Evolutionary conservation across 2,113 vertebrate genomes (phyloP), one percentile per base, ranked within the genome.

Genomic region (Thinocorus orbignyianus): DNA sequence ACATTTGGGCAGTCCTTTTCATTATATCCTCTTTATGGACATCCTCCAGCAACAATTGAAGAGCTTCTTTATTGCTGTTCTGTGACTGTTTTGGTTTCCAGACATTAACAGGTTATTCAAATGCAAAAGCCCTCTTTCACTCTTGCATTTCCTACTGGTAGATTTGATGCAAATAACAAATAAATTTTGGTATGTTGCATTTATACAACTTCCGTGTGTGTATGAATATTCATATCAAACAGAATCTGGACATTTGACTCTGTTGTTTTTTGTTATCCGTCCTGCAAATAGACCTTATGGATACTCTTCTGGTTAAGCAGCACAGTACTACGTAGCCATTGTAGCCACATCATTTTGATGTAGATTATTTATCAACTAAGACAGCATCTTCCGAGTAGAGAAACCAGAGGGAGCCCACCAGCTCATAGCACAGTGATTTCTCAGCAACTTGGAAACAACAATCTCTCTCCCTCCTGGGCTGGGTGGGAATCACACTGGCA

Each of bases 11-110:
- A 96, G 95, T 94, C 81, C 93, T 97, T 97, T 97, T 91, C 98
- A 97, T 98, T 97, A 97, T 96, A 97, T 95, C 96, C 97, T 97
- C 98, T 95, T 97, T 96, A 97, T 95, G 96, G 97, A 97, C 95
- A 77, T 76, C 72, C 97, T 98, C 96, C 97, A 97, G 96, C 91
- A 77, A 83, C 94, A 57, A 88, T 24, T 88, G 96, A 96, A 96
- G 88, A 95, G 91, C 62, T 90, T 20, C 97, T 97, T 97, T 97
- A 98, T 94, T 71, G 95, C 97, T 86, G 81, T 93, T 92, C 93
- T 95, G 96, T 55, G 93, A 51, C 97, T 92, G 93, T 96, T 95
- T 92, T 58, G 91, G 79, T 90, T 97, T 95, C 96, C 88, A 96
- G 96, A 91, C 88, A 79, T 95, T 92, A 96, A 81, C 62, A 64